These are phyloP conservation scores for Drosophila mimetica DNA, from an alignment of 2,888 invertebrate species.

Conservation along the genomic window DNA sequence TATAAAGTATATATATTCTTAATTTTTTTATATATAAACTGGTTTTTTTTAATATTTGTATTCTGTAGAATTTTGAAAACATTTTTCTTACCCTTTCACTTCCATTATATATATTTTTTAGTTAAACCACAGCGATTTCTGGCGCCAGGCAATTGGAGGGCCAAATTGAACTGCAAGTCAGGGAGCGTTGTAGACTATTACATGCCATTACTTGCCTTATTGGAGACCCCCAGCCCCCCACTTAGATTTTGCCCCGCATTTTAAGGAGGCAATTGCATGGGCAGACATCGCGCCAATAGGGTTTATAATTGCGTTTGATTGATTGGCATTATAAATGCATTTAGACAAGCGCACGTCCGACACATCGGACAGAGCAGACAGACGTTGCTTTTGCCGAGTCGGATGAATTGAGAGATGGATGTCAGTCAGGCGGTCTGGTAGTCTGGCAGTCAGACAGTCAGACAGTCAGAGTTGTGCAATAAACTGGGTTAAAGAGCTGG, in stretches of 20 bases:
- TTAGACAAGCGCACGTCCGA: conserved; percentile 44
- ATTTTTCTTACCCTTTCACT: not conserved
- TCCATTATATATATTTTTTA: not conserved
- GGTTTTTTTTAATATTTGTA: not conserved
- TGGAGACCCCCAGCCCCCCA: conserved; percentile 6
- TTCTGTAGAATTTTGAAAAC: not conserved
- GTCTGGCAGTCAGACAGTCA: not conserved
- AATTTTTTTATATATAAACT: too few species aligned
- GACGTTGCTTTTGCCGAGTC: not conserved
- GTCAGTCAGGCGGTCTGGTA: not conserved
- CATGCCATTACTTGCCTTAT: conserved; percentile 35
- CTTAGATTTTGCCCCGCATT: not conserved
- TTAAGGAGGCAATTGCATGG: conserved; percentile 32
- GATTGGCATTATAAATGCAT: conserved; percentile 68
- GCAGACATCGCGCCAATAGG: conserved; percentile 45
- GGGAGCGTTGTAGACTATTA: conserved; percentile 29
- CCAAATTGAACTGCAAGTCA: conserved; percentile 30
- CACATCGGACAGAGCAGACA: conserved; percentile 3
- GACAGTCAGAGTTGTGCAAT: conserved; percentile 25
- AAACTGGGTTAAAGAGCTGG: conserved; percentile 48
- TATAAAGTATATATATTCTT: too few species aligned
- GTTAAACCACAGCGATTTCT: conserved; percentile 25
- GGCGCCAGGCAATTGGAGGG: conserved; percentile 17
- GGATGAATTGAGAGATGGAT: conserved; percentile 1
- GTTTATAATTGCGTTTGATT: conserved; percentile 76